These are phyloP conservation scores for Galeopsomyia nigrocyanea DNA, from an alignment of 2,888 invertebrate species.

Conservation along the genomic window DNA sequence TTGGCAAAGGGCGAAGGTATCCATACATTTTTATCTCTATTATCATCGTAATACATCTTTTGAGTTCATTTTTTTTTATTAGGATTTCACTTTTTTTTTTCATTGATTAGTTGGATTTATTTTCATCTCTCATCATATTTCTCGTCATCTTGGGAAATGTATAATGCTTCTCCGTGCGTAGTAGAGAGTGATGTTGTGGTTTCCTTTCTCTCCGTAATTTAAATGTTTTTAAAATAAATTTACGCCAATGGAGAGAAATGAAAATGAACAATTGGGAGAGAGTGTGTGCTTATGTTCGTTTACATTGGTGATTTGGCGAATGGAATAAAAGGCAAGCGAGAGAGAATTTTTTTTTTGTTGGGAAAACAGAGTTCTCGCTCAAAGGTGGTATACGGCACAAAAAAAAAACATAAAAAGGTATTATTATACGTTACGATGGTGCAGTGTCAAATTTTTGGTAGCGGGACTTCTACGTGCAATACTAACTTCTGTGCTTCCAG, in stretches of 20 bases:
- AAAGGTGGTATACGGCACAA: slow-evolving; percentile 63
- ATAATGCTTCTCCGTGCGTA: slow-evolving; percentile 44
- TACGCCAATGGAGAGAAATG: slow-evolving; percentile 6
- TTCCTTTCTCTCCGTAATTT: slow-evolving; percentile 33
- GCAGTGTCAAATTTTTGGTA: slow-evolving; percentile 68
- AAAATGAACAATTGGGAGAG: slow-evolving; percentile 39
- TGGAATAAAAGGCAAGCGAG: slow-evolving; percentile 54
- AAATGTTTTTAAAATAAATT: slow-evolving; percentile 8
- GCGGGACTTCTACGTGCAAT: slow-evolving; percentile 68
- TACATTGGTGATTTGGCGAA: slow-evolving; percentile 59
- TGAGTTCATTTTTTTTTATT: slow-evolving; percentile 13
- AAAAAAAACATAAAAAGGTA: slow-evolving; percentile 35
- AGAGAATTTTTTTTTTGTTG: slow-evolving; percentile 26
- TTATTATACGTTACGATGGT: slow-evolving; percentile 62
- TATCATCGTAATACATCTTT: not conserved
- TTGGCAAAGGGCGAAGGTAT: slow-evolving; percentile 27
- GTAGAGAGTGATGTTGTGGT: slow-evolving; percentile 35
- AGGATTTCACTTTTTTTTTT: slow-evolving; percentile 18
- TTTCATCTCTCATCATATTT: no score
- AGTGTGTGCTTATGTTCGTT: slow-evolving; percentile 42
- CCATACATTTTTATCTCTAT: slow-evolving; percentile 33
- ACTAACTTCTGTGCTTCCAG: slow-evolving; percentile 70
- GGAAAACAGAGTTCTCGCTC: slow-evolving; percentile 34
- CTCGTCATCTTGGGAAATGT: slow-evolving; percentile 21
- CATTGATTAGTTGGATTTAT: slow-evolving; percentile 3